Evolutionary conservation across 2,797 vertebrate species (phyloP).

Genomic region (Uromys caudimaculatus): DNA sequence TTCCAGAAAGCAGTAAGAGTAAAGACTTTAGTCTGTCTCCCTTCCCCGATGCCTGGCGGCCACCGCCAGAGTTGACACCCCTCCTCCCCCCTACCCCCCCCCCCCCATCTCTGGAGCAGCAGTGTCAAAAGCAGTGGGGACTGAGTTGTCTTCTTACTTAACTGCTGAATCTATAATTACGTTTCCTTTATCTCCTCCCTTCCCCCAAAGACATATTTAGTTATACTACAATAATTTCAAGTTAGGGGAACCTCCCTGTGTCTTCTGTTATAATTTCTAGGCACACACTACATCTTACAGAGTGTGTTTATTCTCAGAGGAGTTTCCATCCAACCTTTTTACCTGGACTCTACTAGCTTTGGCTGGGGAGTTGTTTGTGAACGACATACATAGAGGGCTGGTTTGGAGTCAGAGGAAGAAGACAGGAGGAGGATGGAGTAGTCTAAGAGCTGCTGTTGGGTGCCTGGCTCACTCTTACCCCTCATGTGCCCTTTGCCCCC

Average conservation of each 20-base stretch:
- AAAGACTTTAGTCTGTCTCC: not conserved
- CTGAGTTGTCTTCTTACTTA: not conserved
- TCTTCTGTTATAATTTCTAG: constrained; percentile 46
- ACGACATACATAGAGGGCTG: not conserved
- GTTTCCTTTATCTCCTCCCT: constrained; percentile 36
- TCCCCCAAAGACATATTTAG: not conserved
- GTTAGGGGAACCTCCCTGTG: not conserved
- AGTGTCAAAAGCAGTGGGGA: not conserved
- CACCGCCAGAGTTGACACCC: not conserved
- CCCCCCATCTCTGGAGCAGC: not conserved
- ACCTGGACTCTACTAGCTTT: constrained; percentile 36
- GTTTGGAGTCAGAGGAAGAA: constrained; percentile 3
- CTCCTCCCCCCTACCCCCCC: too few relatives aligned
- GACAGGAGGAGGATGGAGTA: not conserved
- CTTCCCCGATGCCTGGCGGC: not conserved
- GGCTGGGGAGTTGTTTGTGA: not conserved
- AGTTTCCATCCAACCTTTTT: constrained; percentile 51
- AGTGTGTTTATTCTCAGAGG: constrained; percentile 32
- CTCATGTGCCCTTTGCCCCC: not conserved
- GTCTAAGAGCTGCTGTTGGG: not conserved
- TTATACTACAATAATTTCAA: constrained; percentile 9
- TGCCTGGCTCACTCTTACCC: not conserved
- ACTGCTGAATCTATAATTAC: not conserved
- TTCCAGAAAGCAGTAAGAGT: not conserved
- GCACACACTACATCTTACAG: constrained; percentile 26